phyloP scores from a whole-genome alignment of 2,113 vertebrate species.

The Cephalopterus ornatus region DNA sequence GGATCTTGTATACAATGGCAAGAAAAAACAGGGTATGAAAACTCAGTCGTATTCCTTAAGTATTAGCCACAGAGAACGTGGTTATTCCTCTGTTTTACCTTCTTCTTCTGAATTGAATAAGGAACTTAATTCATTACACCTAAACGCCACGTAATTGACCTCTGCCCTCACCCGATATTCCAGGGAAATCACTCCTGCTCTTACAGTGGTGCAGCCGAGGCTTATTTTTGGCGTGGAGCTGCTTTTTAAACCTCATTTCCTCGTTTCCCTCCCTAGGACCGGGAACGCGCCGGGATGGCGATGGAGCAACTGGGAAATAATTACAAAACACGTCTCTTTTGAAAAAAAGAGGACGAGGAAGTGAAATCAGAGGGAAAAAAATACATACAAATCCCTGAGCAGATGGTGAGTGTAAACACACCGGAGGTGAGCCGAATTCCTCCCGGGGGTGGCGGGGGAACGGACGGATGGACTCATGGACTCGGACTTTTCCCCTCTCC shows the following conservation, averaged over 20 bases:
- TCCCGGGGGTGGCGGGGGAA: neutral
- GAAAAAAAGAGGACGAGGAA: neutral
- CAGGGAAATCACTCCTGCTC: neutral
- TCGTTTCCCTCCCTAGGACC: rapidly evolving
- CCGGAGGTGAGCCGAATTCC: neutral
- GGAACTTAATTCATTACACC: neutral
- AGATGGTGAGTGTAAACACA: neutral
- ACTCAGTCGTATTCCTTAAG: neutral
- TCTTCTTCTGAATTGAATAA: neutral
- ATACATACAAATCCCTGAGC: neutral
- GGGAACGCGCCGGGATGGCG: neutral
- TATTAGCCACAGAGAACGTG: neutral
- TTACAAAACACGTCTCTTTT: neutral
- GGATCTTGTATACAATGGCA: neutral
- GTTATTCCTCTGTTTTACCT: neutral
- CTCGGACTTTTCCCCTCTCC: neutral
- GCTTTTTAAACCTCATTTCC: neutral
- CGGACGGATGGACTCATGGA: rapidly evolving
- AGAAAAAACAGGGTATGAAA: neutral
- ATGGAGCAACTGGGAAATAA: neutral
- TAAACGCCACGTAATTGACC: neutral
- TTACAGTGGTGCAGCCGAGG: rapidly evolving
- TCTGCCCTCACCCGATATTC: neutral
- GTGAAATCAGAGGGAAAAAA: neutral
- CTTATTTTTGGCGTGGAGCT: rapidly evolving